Evolutionary conservation across 1,140 invertebrate species (phyloP).

Genomic region (Lepidurus apus): DNA sequence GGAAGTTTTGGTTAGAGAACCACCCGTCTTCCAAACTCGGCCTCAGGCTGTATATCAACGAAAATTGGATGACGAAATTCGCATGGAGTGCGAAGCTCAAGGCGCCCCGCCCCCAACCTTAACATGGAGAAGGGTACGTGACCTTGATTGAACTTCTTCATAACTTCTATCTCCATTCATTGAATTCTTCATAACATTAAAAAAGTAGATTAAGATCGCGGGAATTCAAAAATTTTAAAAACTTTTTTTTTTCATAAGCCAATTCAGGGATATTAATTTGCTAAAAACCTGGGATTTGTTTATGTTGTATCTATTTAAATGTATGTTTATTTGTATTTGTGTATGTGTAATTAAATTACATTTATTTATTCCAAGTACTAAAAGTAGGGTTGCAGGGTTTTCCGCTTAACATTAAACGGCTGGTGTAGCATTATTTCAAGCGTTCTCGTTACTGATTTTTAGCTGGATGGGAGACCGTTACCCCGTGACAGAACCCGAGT

Average conservation of each 20-base stretch:
- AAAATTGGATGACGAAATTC: conserved; percentile 80
- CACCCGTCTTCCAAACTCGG: conserved; percentile 74
- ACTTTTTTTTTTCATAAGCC: too few species aligned
- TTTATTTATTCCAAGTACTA: too few species aligned
- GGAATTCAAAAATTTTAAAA: too few species aligned
- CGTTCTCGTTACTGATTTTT: conserved; percentile 7
- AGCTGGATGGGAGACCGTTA: conserved; percentile 63
- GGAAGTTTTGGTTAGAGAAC: conserved; percentile 92
- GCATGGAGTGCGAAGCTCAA: conserved; percentile 86
- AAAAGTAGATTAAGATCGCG: too few species aligned
- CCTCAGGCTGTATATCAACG: conserved; percentile 79
- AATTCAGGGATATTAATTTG: too few species aligned
- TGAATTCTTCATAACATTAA: not conserved
- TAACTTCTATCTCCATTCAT: not conserved
- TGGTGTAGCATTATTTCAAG: not conserved
- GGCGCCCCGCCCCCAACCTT: conserved; percentile 85
- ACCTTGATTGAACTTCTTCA: not conserved
- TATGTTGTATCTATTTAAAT: not conserved
- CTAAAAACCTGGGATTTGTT: too few species aligned
- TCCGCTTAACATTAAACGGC: not conserved
- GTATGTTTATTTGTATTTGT: not conserved
- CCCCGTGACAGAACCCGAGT: conserved; percentile 71
- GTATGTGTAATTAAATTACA: not conserved
- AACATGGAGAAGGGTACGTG: conserved; percentile 79
- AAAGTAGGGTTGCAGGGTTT: not conserved